A percentile compares a stretch with the other conserved stretches of the same genome.
phyloP scores from a whole-genome alignment of 1,140 invertebrate species.

The Drosophila subobscura region DNA sequence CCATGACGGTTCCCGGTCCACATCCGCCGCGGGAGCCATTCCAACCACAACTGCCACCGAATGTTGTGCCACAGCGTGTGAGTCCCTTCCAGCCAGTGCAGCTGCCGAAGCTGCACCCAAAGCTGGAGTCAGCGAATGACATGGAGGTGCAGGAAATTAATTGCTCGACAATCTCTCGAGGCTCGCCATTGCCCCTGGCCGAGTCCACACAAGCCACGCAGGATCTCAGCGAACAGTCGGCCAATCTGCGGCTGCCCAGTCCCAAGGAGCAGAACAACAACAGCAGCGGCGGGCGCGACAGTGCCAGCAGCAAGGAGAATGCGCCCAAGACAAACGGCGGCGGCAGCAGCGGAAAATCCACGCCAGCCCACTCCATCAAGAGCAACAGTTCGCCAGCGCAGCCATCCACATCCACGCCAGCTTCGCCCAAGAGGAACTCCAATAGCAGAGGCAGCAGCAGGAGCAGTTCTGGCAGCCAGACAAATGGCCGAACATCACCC shows the following conservation, averaged over 20 bases:
- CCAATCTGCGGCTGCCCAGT: slow-evolving; percentile 28
- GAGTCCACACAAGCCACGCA: slow-evolving; percentile 34
- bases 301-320: slow-evolving; percentile 72
- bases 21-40: slow-evolving; percentile 59
- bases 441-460: slow-evolving; percentile 7
- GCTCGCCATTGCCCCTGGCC: slow-evolving; percentile 28
- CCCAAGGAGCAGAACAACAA: slow-evolving; percentile 71
- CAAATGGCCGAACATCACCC: slow-evolving; percentile 62
- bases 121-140: slow-evolving; percentile 59
- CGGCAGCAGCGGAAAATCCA: slow-evolving; percentile 61
- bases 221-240: not conserved
- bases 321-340: slow-evolving; percentile 58
- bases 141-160: slow-evolving; percentile 69
- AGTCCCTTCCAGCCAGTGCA: slow-evolving; percentile 71
- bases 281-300: slow-evolving; percentile 60
- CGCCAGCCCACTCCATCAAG: slow-evolving; percentile 49
- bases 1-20: slow-evolving; percentile 17
- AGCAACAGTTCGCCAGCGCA: slow-evolving; percentile 43
- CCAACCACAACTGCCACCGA: slow-evolving; percentile 68
- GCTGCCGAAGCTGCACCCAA: slow-evolving; percentile 55
- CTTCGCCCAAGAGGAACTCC: slow-evolving; percentile 53
- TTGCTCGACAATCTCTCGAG: slow-evolving; percentile 28
- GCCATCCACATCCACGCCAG: slow-evolving; percentile 33
- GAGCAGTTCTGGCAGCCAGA: slow-evolving; percentile 34
- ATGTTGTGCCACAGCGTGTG: slow-evolving; percentile 49